These are phyloP conservation scores for Drosophila novamexicana DNA, from an alignment of 1,140 invertebrate genomes.

Conservation along the genomic window DNA sequence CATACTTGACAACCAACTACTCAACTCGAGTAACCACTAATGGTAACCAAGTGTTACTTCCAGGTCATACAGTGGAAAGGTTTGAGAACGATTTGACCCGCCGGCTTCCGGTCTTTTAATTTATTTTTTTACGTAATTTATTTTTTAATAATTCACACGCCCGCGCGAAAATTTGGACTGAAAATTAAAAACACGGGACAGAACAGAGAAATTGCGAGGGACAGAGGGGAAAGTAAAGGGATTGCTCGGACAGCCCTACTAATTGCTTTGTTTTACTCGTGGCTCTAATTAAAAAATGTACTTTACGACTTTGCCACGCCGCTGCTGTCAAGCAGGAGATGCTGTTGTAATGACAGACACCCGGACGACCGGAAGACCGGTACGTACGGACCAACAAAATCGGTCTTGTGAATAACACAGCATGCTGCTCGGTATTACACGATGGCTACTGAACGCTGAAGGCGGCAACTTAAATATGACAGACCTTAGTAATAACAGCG, in stretches of 20 bases:
- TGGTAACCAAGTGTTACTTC: constrained; percentile 19
- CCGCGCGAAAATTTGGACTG: constrained; percentile 67
- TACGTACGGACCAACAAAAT: constrained; percentile 44
- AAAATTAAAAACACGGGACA: constrained; percentile 76
- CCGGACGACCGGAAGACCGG: constrained; percentile 23
- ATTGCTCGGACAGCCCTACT: constrained; percentile 79
- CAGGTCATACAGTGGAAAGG: constrained; percentile 8
- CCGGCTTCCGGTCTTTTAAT: constrained; percentile 42
- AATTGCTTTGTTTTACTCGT: constrained; percentile 82
- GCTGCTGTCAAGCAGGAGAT: constrained; percentile 8
- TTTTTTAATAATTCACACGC: constrained; percentile 78
- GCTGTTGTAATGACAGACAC: constrained; percentile 55
- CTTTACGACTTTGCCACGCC: constrained; percentile 71
- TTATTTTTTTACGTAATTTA: constrained; percentile 72
- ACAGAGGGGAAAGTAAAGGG: constrained; percentile 54
- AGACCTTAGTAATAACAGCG: constrained; percentile 57
- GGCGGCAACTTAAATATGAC: constrained; percentile 60
- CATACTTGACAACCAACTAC: background rate
- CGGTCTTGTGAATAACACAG: constrained; percentile 17
- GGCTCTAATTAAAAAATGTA: constrained; percentile 83
- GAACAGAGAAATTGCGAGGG: background rate
- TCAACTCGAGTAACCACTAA: constrained; percentile 8
- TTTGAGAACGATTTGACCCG: constrained; percentile 14
- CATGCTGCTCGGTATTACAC: constrained; percentile 24
- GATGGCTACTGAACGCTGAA: background rate